These are phyloP conservation scores for Caenorhabditis tropicalis DNA, from an alignment of 1,140 invertebrate genomes.

Conservation along the genomic window DNA sequence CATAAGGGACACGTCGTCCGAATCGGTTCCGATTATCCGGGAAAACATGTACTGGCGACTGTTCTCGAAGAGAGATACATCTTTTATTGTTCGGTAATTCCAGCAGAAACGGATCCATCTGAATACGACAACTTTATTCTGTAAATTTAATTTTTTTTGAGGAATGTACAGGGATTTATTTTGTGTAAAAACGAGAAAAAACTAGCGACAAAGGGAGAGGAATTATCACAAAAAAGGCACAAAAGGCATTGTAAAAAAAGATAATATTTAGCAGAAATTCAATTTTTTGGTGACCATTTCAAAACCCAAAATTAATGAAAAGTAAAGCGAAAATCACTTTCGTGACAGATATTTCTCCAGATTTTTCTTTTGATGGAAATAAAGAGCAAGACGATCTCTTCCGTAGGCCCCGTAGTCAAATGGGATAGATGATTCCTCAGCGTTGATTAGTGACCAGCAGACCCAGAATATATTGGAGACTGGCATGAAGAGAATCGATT, in stretches of 20 bases:
- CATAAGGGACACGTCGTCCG: too few species aligned
- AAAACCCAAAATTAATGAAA: background rate
- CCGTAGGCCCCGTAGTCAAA: slow-evolving; percentile 57
- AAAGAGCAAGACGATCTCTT: slow-evolving; percentile 58
- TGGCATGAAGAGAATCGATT: slow-evolving; percentile 63
- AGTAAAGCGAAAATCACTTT: background rate
- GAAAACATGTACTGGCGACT: too few species aligned
- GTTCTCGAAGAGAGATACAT: too few species aligned
- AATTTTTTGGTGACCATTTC: background rate
- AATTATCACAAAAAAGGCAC: slow-evolving; percentile 1
- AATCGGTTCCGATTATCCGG: too few species aligned
- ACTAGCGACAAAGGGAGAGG: background rate
- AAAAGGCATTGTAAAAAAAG: background rate
- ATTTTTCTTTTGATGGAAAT: slow-evolving; percentile 56
- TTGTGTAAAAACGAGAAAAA: background rate
- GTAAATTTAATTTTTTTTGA: too few species aligned
- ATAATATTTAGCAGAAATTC: background rate
- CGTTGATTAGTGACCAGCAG: slow-evolving; percentile 63
- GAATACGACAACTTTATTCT: too few species aligned
- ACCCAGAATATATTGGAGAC: slow-evolving; percentile 66
- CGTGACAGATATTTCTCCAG: slow-evolving; percentile 45
- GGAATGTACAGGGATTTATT: slow-evolving; percentile 8
- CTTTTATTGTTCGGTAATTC: too few species aligned
- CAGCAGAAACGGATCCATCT: too few species aligned
- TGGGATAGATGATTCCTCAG: slow-evolving; percentile 51